A percentile compares a stretch with the other conserved stretches of the same genome.
These are phyloP conservation scores for Hirtodrosophila histrioides DNA, from an alignment of 2,888 invertebrate genomes.

Conservation along the genomic window DNA sequence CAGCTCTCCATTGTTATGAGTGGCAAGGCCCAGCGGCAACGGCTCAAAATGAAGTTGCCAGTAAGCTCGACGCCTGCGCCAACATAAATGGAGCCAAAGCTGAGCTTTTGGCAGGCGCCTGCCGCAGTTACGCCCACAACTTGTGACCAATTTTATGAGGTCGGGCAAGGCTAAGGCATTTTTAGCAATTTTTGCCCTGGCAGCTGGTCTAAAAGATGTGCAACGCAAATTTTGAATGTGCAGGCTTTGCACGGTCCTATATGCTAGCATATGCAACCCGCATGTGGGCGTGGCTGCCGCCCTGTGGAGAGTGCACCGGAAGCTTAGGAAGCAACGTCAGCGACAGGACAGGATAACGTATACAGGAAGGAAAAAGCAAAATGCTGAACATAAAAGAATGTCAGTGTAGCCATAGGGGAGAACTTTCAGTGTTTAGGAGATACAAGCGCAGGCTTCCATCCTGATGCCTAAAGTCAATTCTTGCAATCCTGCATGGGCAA, in stretches of 20 bases:
- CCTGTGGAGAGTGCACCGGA: constrained; percentile 43
- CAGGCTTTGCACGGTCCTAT: constrained; percentile 41
- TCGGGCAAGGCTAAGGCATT: constrained; percentile 37
- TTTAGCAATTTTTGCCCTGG: constrained; percentile 38
- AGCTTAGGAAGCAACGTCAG: constrained; percentile 44
- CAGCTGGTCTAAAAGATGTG: constrained; percentile 17
- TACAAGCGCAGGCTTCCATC: constrained; percentile 8
- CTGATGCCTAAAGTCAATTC: constrained; percentile 15
- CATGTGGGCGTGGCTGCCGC: constrained; percentile 21
- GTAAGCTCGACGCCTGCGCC: constrained; percentile 33
- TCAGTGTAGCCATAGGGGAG: not conserved
- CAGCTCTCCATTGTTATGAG: constrained; percentile 40
- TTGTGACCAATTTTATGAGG: constrained; percentile 58
- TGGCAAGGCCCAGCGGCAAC: constrained; percentile 15
- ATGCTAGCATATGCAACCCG: constrained; percentile 56
- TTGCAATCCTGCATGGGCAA: constrained; percentile 23
- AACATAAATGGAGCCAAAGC: constrained; percentile 65
- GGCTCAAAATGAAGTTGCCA: constrained; percentile 39
- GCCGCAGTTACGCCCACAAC: constrained; percentile 61
- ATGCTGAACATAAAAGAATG: constrained; percentile 19
- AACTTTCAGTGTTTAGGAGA: not conserved
- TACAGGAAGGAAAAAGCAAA: constrained; percentile 73
- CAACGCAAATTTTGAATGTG: constrained; percentile 13
- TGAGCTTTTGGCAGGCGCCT: constrained; percentile 38
- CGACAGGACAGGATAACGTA: constrained; percentile 59